Evolutionary conservation across 2,888 invertebrate species (phyloP).

Genomic region (Hedychridium roseum): DNA sequence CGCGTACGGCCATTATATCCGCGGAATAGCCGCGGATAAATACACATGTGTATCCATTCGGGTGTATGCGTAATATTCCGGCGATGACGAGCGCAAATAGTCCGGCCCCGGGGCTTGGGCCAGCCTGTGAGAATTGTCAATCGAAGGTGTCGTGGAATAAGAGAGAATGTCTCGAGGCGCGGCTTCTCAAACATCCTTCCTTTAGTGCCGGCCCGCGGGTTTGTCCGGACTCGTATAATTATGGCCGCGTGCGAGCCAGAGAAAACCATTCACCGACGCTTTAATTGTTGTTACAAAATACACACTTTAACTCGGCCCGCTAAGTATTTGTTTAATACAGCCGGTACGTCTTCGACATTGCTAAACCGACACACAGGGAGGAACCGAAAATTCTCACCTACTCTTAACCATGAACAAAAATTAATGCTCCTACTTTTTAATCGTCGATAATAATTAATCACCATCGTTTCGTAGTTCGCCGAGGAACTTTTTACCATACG

Average conservation of each 20-base stretch:
- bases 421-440: too few species aligned
- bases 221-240: constrained; percentile 25
- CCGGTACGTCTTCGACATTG: too few species aligned
- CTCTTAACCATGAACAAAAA: too few species aligned
- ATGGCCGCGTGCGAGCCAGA: constrained; percentile 27
- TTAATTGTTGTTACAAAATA: too few species aligned
- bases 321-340: too few species aligned
- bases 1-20: constrained; percentile 23
- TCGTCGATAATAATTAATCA: too few species aligned
- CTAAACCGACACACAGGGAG: too few species aligned
- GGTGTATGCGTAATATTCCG: background rate
- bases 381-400: too few species aligned
- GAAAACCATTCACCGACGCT: constrained; percentile 1
- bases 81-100: constrained; percentile 28
- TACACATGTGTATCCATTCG: background rate
- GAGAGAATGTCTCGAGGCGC: constrained; percentile 53
- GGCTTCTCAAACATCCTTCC: constrained; percentile 63
- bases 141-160: constrained; percentile 54
- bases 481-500: too few species aligned
- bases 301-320: too few species aligned
- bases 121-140: constrained; percentile 60
- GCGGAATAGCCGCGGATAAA: constrained; percentile 1
- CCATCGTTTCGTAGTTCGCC: too few species aligned
- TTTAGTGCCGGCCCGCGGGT: constrained; percentile 45
- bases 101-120: constrained; percentile 28